Percentiles rank a stretch among this genome's conserved stretches.
phyloP scores from a whole-genome alignment of 2,888 invertebrate species.

The Drosophila nr. perissopoda region DNA sequence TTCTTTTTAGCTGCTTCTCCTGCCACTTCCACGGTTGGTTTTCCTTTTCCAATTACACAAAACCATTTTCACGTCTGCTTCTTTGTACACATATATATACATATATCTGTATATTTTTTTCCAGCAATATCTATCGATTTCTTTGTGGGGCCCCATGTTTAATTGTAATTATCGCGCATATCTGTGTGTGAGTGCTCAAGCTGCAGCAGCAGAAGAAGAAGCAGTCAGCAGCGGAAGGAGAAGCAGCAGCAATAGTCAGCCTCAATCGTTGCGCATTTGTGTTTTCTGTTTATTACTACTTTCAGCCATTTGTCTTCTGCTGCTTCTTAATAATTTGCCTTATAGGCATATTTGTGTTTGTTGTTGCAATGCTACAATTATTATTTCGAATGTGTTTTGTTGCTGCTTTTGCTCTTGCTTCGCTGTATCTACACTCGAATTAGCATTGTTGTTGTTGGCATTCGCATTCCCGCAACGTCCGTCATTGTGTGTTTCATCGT shows the following conservation, averaged over 20 bases:
- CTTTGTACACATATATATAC: neutral
- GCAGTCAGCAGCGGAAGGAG: conserved; percentile 27
- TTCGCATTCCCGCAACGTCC: conserved; percentile 64
- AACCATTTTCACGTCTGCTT: conserved; percentile 53
- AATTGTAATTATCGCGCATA: conserved; percentile 71
- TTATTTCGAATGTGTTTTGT: conserved; percentile 76
- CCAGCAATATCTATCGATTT: conserved; percentile 77
- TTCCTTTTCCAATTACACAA: conserved; percentile 64
- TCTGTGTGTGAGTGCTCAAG: conserved; percentile 37
- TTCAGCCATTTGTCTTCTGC: conserved; percentile 27
- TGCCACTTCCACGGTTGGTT: conserved; percentile 42
- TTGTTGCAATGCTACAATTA: conserved; percentile 73
- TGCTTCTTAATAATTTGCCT: conserved; percentile 21
- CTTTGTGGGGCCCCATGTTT: conserved; percentile 72
- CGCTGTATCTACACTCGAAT: conserved; percentile 72
- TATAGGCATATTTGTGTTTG: conserved; percentile 26
- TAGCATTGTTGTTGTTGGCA: conserved; percentile 55
- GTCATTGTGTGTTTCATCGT: conserved; percentile 59
- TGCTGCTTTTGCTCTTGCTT: conserved; percentile 36
- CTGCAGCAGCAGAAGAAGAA: conserved; percentile 24
- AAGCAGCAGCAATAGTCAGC: conserved; percentile 42
- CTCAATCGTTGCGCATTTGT: conserved; percentile 69
- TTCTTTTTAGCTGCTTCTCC: conserved; percentile 55
- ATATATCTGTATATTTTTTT: conserved; percentile 16
- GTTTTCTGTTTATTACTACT: conserved; percentile 52